phyloP scores from a whole-genome alignment of 2,888 invertebrate species.

The Mimas tiliae region DNA sequence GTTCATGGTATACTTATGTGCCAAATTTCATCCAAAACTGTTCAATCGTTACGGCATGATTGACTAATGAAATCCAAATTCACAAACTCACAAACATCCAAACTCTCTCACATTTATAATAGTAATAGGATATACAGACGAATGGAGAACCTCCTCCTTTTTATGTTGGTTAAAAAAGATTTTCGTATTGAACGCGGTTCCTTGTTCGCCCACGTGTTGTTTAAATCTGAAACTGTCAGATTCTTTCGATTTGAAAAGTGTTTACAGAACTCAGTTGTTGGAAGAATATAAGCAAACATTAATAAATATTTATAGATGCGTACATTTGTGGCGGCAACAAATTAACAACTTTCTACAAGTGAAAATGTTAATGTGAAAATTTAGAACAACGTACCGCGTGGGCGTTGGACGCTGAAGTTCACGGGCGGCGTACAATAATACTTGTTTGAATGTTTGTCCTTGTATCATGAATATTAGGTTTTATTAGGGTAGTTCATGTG shows the following conservation, averaged over 20 bases:
- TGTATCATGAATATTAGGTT: not conserved
- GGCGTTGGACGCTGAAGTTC: conserved; percentile 10
- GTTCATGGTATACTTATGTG: no score
- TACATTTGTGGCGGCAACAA: conserved; percentile 16
- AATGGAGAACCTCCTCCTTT: no score
- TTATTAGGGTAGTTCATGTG: no score
- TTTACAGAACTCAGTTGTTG: not conserved
- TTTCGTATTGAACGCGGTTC: no score
- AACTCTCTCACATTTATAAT: no score
- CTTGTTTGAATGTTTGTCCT: not conserved
- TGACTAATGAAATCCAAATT: no score
- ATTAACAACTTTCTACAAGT: conserved; percentile 18
- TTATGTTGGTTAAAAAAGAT: no score
- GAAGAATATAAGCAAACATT: not conserved
- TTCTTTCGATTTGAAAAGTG: conserved; percentile 7
- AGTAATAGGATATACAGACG: no score
- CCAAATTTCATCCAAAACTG: no score
- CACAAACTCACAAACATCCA: no score
- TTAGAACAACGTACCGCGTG: conserved; percentile 16
- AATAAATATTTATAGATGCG: conserved; percentile 1
- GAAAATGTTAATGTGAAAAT: conserved; percentile 11
- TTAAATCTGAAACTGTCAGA: not conserved
- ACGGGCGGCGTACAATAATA: not conserved
- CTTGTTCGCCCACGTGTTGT: no score
- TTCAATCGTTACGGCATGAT: no score